A percentile compares a stretch with the other conserved stretches of the same genome.
Evolutionary conservation across 2,113 vertebrate genomes (phyloP).

Genomic region (Colinus virginianus): DNA sequence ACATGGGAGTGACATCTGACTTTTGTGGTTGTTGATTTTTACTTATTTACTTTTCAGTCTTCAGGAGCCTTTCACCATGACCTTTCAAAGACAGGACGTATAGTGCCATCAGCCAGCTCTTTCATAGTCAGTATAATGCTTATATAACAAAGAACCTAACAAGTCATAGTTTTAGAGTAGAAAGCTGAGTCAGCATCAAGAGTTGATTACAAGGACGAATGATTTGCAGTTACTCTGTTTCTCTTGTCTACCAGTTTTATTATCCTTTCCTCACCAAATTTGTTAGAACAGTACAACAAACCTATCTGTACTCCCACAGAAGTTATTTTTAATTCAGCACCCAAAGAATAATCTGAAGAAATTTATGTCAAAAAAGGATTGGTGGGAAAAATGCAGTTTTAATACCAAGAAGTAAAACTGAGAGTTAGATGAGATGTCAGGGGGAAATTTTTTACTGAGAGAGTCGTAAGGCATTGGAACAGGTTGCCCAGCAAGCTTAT

Average conservation of each 20-base stretch:
- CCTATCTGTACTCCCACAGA: fast-evolving
- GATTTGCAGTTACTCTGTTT: neutral
- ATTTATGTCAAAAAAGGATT: neutral
- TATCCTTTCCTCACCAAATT: neutral
- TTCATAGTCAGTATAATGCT: neutral
- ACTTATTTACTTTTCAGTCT: neutral
- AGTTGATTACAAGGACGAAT: neutral
- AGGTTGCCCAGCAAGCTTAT: too few species aligned
- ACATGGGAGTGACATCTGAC: neutral
- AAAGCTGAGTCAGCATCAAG: neutral
- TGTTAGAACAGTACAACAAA: neutral
- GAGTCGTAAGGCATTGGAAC: too few species aligned
- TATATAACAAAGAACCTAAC: neutral
- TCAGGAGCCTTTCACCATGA: neutral
- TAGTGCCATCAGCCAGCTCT: neutral
- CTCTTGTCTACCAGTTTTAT: neutral
- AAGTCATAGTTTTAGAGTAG: neutral
- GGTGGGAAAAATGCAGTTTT: neutral
- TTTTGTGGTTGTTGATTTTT: too few species aligned
- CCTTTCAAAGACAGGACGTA: neutral
- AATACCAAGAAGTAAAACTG: neutral
- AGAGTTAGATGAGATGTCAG: too few species aligned
- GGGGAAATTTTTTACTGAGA: too few species aligned
- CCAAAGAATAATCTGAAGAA: neutral
- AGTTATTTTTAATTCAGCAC: neutral